Conservation (phyloP, 2,888 invertebrate genomes). For the Scaptomyza caliginosa region DNA sequence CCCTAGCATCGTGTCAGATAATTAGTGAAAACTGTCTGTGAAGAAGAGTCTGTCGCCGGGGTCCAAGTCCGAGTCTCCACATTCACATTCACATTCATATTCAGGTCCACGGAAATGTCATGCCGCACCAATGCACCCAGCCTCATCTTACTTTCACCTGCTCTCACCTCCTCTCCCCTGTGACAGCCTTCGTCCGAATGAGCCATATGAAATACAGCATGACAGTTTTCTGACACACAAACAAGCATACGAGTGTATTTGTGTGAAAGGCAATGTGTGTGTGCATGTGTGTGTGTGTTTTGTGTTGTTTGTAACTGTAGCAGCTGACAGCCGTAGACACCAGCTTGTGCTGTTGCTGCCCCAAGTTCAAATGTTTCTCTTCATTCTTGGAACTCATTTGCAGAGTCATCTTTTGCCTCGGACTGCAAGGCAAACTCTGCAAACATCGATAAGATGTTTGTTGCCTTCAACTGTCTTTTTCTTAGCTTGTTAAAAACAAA, state of each 20-base stretch:
- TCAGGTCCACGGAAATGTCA: slow-evolving; percentile 50
- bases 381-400: slow-evolving; percentile 8
- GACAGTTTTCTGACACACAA: slow-evolving; percentile 72
- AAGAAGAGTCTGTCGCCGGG: slow-evolving; percentile 63
- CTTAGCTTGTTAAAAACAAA: slow-evolving; percentile 1
- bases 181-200: slow-evolving; percentile 59
- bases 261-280: background rate
- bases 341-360: slow-evolving; percentile 10
- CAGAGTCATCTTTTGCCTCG: slow-evolving; percentile 4
- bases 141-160: background rate
- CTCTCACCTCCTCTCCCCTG: slow-evolving; percentile 1
- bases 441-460: slow-evolving; percentile 19
- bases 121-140: slow-evolving; percentile 11
- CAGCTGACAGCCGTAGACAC: slow-evolving; percentile 47
- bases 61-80: slow-evolving; percentile 50
- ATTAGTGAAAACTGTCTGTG: slow-evolving; percentile 77
- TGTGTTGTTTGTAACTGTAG: slow-evolving; percentile 33
- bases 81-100: slow-evolving; percentile 25
- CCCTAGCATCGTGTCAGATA: slow-evolving; percentile 71
- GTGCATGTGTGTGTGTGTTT: slow-evolving; percentile 12
- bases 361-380: slow-evolving; percentile 36
- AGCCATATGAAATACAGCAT: slow-evolving; percentile 71
- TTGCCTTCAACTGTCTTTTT: background rate
- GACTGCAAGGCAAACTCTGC: slow-evolving; percentile 4
- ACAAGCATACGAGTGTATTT: slow-evolving; percentile 17